Base-by-base conservation (phyloP, 1,140 invertebrate genomes). In the Neodiprion fabricii region DNA sequence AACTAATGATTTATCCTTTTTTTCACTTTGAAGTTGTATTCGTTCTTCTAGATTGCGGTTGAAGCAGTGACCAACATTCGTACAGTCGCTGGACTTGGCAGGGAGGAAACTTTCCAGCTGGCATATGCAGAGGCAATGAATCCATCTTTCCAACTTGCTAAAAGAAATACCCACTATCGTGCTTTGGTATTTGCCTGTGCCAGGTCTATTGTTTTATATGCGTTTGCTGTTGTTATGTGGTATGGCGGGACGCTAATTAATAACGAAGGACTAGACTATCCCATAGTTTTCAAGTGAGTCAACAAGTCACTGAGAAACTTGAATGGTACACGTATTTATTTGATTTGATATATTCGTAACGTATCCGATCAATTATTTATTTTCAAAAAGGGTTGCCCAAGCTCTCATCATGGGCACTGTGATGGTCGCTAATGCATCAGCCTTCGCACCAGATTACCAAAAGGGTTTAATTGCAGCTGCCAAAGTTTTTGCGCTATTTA, bases 61-160 rank as follows among this genome's bases (percentile, higher is more conserved):
- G 95, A 96, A 87, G 92, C 92, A 21, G 92, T 96, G n/a, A 90
- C 92, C 48, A 96, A 95, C 80, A 92, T 96, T 7, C 87, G 93
- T 78, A 96, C 95, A 1, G 95, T 96, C 1, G 94, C 92, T n/a
- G 91, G 94, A 1, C 82, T 96, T 23, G 92, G 93, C 1, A 86
- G 91, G 23, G 94, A 96, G 84, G 86, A 91, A 23, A 89, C 88
- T 66, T 95, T 96, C 82, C 87, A 92, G 72, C 74, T 88, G 1
- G 88, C 89, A 67, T 95, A 94, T 80, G 86, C 91, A 14, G 84
- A 82, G 1, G 87, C 91, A 74, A 82, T 95, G 3, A 70, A 81
- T 65, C 90, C 90, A 5, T 90, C 91, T 8, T 88, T 91, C 61
- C 80, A 79, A 2, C 89, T 91, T 71, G 89, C 88, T 0, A 85